Percentiles rank a stretch among this genome's conserved stretches.
Conservation (phyloP, 2,888 invertebrate species). For the Drosophila imparisetae region DNA sequence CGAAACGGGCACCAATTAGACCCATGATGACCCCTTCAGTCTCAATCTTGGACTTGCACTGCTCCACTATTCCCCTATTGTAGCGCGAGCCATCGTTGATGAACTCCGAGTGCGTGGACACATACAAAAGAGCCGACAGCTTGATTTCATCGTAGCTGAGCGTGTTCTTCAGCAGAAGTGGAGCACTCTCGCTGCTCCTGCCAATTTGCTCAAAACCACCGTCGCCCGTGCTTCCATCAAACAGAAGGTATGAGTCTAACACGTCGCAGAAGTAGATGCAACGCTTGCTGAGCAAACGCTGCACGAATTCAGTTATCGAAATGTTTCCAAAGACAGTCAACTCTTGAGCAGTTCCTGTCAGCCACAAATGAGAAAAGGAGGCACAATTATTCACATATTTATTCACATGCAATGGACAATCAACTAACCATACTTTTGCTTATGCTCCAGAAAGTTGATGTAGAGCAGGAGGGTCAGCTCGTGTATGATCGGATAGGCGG, state of each 20-base stretch:
- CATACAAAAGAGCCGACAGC: slow-evolving; percentile 86
- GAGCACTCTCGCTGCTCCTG: slow-evolving; percentile 84
- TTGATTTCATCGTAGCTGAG: slow-evolving; percentile 87
- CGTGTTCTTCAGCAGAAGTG: slow-evolving; percentile 85
- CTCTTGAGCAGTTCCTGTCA: slow-evolving; percentile 81
- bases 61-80: slow-evolving; percentile 85
- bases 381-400: background rate
- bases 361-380: background rate
- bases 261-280: slow-evolving; percentile 85
- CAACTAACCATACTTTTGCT: slow-evolving; percentile 82
- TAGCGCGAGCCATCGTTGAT: slow-evolving; percentile 86
- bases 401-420: background rate
- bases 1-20: slow-evolving; percentile 85
- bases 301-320: slow-evolving; percentile 85
- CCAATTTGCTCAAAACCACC: slow-evolving; percentile 86
- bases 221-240: slow-evolving; percentile 83
- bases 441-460: slow-evolving; percentile 88
- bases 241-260: slow-evolving; percentile 84
- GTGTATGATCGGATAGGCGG: slow-evolving; percentile 89
- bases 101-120: slow-evolving; percentile 86
- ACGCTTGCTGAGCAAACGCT: slow-evolving; percentile 86
- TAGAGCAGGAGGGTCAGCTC: slow-evolving; percentile 88
- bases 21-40: slow-evolving; percentile 86
- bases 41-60: slow-evolving; percentile 84
- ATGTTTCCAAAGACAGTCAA: slow-evolving; percentile 84